Base-by-base conservation (phyloP, 2,113 vertebrate species). In the Nothoprocta perdicaria region DNA sequence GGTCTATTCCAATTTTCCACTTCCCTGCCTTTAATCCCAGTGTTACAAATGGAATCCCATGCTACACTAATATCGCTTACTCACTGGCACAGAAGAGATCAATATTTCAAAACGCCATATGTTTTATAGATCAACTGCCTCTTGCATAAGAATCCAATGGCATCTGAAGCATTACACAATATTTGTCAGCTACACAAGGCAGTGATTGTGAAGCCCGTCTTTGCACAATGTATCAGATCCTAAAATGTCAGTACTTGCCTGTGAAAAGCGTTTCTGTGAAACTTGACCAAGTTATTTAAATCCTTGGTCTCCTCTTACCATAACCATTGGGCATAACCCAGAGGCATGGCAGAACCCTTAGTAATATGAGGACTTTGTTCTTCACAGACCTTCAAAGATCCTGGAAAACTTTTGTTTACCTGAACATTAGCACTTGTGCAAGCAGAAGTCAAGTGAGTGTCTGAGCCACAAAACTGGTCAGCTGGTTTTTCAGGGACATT, bases 1-100 rank as follows among this genome's bases (percentile, higher is more conserved):
- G 96, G 88, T 97, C 97, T 97, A 95, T 97, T 97, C 95, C 95
- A 98, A 97, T 98, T 98, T 98, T 98, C 97, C 95, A 97, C 97
- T 97, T 97, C 96, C 93, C 86, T 98, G 97, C 94, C 80, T 98
- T 97, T 97, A 97, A 97, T 97, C 96, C 95, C 95, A 96, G 43
- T 21, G 72, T 97, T 97, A 97, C 96, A 97, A 97, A 97, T 96
- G 86, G 95, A 97, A 97, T 97, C 96, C 95, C 93, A 89, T 93
- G 88, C 90, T 97, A 80, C 95, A 92, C 96, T 97, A 97, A 97
- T 97, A 97, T 97, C 97, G 95, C 94, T 94, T 89, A 95, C 94
- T 97, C 90, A 61, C 79, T 96, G 90, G 94, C 95, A 96, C 90
- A 93, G 91, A 96, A 95, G 91, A 97, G 97, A 98, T 97, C 97